Percentiles rank a stretch among this genome's conserved stretches.
These are phyloP conservation scores for Spermophilus dauricus DNA, from an alignment of 2,113 vertebrate genomes.

Conservation along the genomic window DNA sequence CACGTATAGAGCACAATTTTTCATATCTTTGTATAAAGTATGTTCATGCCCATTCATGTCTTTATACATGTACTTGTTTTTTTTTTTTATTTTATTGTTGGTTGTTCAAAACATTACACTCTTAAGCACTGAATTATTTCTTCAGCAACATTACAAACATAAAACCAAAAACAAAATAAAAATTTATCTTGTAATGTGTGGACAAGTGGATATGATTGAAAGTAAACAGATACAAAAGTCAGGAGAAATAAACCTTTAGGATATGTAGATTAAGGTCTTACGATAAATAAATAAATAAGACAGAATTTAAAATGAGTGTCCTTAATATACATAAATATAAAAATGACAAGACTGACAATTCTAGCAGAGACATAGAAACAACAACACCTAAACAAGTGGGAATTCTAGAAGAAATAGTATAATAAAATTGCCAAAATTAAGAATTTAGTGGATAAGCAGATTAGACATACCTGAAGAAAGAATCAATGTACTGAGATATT, in stretches of 20 bases:
- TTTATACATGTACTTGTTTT: too few relatives aligned
- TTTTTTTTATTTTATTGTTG: too few relatives aligned
- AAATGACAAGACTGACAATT: neutral
- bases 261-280: neutral
- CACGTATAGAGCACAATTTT: too few relatives aligned
- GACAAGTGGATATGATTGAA: neutral
- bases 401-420: neutral
- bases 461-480: neutral
- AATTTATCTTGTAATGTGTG: neutral
- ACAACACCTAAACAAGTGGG: neutral
- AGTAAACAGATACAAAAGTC: neutral
- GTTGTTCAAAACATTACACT: too few relatives aligned
- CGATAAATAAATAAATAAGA: neutral
- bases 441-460: neutral
- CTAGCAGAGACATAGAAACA: neutral
- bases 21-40: too few relatives aligned
- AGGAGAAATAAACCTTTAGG: neutral
- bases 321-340: neutral
- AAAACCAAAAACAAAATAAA: neutral
- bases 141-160: neutral
- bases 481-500: neutral
- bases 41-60: too few relatives aligned
- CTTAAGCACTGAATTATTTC: neutral
- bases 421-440: neutral
- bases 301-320: neutral